Evolutionary conservation across 2,888 invertebrate genomes (phyloP).

Genomic region (Sabatieria punctata): DNA sequence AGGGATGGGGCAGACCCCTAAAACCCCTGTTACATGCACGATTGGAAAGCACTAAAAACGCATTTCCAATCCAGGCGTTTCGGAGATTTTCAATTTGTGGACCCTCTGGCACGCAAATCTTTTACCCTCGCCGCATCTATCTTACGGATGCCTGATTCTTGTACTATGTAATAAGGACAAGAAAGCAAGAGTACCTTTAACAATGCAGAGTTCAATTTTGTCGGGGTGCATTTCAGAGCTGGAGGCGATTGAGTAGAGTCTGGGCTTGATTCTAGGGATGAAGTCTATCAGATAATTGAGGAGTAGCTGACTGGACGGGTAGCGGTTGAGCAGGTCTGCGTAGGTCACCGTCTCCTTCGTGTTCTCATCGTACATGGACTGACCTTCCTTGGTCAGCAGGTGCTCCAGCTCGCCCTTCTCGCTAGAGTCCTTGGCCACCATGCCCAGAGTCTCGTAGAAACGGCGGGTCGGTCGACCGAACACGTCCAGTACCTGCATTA

Average conservation of each 20-base stretch:
- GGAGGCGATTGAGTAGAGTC: constrained; percentile 16
- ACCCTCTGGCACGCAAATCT: too few relatives aligned
- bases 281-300: constrained; percentile 15
- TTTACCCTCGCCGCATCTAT: too few relatives aligned
- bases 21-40: too few relatives aligned
- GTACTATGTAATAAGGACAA: too few relatives aligned
- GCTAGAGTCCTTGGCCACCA: neutral
- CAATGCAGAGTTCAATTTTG: constrained; percentile 15
- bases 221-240: constrained; percentile 14
- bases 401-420: neutral
- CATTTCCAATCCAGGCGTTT: too few relatives aligned
- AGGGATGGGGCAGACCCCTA: too few relatives aligned
- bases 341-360: constrained; percentile 12
- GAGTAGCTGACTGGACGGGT: constrained; percentile 11
- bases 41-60: too few relatives aligned
- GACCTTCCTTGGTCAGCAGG: neutral
- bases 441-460: neutral
- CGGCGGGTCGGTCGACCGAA: neutral
- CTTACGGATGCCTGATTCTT: too few relatives aligned
- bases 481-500: neutral
- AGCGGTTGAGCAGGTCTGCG: constrained; percentile 14
- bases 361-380: constrained; percentile 10
- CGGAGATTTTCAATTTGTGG: too few relatives aligned
- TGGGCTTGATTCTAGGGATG: constrained; percentile 15
- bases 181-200: too few relatives aligned